Evolutionary conservation across 64 coral and sea anemone genomes (phyloP).

Genomic region (Stylophora pistillata): DNA sequence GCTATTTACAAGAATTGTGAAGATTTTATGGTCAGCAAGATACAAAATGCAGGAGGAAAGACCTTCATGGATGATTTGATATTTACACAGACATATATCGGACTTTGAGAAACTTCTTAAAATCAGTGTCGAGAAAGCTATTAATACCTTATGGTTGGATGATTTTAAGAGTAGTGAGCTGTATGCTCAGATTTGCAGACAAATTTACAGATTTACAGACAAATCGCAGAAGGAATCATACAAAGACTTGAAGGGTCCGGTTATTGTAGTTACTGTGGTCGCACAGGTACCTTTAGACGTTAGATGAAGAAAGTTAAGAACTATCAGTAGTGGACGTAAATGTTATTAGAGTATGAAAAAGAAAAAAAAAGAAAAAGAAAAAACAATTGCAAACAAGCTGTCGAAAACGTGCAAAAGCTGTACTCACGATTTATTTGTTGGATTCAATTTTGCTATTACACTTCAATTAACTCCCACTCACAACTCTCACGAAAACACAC

Average conservation of each 20-base stretch:
- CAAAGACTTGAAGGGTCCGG: neutral
- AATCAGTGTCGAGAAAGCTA: constrained; percentile 52
- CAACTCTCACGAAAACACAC: too few relatives aligned
- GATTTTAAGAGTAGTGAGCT: constrained; percentile 33
- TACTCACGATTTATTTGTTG: too few relatives aligned
- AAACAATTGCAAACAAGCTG: too few relatives aligned
- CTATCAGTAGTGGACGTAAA: too few relatives aligned
- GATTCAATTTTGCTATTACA: too few relatives aligned
- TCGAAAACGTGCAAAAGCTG: too few relatives aligned
- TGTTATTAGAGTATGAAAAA: too few relatives aligned
- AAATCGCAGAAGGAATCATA: constrained; percentile 11
- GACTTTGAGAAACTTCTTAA: constrained; percentile 15
- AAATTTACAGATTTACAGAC: constrained; percentile 6
- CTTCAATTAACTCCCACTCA: too few relatives aligned
- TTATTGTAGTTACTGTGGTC: too few relatives aligned
- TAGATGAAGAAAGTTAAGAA: too few relatives aligned
- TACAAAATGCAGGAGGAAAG: neutral
- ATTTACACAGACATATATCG: constrained; percentile 29
- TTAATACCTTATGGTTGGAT: neutral
- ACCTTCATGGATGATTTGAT: constrained; percentile 19
- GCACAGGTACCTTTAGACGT: too few relatives aligned
- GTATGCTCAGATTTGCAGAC: constrained; percentile 18
- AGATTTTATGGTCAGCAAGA: constrained; percentile 2
- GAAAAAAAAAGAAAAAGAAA: too few relatives aligned
- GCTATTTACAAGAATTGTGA: constrained; percentile 41